Evolutionary conservation across 92 coral and sea anemone species (phyloP).

Genomic region (Palythoa grandis): DNA sequence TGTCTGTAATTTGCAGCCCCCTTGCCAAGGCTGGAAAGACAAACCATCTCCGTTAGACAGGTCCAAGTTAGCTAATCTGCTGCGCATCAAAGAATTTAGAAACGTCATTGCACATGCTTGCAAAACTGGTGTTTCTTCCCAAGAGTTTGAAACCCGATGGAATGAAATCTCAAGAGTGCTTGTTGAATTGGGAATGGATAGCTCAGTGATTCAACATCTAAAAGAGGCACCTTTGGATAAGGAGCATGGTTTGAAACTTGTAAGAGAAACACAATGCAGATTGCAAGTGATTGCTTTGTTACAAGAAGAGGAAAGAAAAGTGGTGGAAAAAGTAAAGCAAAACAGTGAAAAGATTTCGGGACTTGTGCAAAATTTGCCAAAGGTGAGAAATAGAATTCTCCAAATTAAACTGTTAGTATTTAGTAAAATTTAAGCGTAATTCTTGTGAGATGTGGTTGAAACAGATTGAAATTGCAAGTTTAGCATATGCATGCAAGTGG

Average conservation of each 20-base stretch:
- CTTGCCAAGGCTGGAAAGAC: constrained; percentile 3
- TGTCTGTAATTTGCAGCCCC: background rate
- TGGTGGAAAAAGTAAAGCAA: background rate
- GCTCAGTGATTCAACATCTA: background rate
- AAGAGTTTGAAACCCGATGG: constrained; percentile 12
- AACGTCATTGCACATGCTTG: constrained; percentile 1
- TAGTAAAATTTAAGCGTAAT: no score
- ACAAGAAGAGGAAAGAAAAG: background rate
- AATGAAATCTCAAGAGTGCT: background rate
- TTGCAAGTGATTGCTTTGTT: background rate
- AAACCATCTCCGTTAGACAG: background rate
- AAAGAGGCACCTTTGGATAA: constrained; percentile 31
- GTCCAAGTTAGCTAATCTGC: constrained; percentile 13
- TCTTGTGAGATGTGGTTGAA: no score
- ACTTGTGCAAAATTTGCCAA: background rate
- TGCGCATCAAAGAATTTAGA: constrained; percentile 5
- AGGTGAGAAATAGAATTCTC: background rate
- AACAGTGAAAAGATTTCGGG: background rate
- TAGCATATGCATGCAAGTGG: no score
- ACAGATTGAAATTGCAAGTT: no score
- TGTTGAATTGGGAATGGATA: constrained; percentile 20
- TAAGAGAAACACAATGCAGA: background rate
- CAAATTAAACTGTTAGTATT: background rate
- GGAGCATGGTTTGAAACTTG: background rate
- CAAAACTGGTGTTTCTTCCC: background rate